These are phyloP conservation scores for Parthenolecanium corni DNA, from an alignment of 2,888 invertebrate species.

Conservation along the genomic window DNA sequence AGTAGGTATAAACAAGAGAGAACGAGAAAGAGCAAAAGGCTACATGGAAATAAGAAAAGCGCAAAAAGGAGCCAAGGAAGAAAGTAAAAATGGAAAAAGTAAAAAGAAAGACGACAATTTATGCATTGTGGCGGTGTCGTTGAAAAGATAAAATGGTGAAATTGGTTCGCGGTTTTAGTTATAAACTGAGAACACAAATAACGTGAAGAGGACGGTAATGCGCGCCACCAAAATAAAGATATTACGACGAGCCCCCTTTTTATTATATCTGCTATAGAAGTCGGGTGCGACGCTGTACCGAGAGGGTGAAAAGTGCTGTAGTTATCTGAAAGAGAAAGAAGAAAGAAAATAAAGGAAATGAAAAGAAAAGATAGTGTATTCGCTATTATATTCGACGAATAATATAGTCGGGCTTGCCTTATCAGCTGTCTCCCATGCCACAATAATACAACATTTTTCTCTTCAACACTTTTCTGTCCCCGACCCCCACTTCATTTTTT, in stretches of 20 bases:
- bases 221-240: conserved; percentile 23
- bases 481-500: background rate
- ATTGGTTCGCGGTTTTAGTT: conserved; percentile 25
- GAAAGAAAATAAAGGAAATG: conserved; percentile 28
- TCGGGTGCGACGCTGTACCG: conserved; percentile 1
- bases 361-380: conserved; percentile 27
- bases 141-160: conserved; percentile 23
- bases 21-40: background rate
- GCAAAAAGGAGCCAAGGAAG: background rate
- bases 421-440: conserved; percentile 26
- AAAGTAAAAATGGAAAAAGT: conserved; percentile 9
- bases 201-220: conserved; percentile 21
- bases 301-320: conserved; percentile 20
- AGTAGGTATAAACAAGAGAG: no score
- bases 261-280: conserved; percentile 12
- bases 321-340: conserved; percentile 27
- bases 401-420: conserved; percentile 26
- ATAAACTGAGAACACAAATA: conserved; percentile 23
- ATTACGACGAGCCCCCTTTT: conserved; percentile 17
- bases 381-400: conserved; percentile 25
- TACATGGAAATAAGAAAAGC: background rate
- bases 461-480: conserved; percentile 6
- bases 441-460: conserved; percentile 27
- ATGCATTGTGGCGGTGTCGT: conserved; percentile 19
- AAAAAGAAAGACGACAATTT: conserved; percentile 19